Evolutionary conservation across 35 echinoderm and acorn worm species (phyloP).

Genomic region (Amphiura filiformis): DNA sequence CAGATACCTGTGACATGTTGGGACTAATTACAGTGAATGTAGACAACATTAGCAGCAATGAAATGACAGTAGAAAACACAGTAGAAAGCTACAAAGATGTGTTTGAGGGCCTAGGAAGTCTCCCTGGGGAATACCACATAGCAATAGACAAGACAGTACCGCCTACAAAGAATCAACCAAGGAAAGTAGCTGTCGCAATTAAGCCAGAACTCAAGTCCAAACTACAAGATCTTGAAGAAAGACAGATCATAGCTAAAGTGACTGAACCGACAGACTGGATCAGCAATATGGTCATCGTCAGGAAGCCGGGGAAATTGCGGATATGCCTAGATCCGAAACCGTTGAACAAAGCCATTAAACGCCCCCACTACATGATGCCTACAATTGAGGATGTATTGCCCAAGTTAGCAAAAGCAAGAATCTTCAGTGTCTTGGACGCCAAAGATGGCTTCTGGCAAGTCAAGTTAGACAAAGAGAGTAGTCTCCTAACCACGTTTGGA

Average conservation of each 20-base stretch:
- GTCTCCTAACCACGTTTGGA: conserved; percentile 66
- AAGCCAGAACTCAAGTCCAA: conserved; percentile 40
- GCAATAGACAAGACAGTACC: conserved; percentile 12
- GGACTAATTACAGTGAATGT: conserved; percentile 52
- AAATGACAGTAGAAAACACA: conserved; percentile 55
- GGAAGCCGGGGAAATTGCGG: conserved; percentile 49
- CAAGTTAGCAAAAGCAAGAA: conserved; percentile 36
- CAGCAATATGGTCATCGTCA: conserved; percentile 38
- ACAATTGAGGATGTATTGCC: conserved; percentile 36
- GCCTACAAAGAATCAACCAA: conserved; percentile 36
- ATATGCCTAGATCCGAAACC: conserved; percentile 49
- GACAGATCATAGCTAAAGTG: conserved; percentile 54
- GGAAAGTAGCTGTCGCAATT: conserved; percentile 29
- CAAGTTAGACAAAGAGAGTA: conserved; percentile 38
- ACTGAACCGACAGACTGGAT: conserved; percentile 51
- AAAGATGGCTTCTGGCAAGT: conserved; percentile 53
- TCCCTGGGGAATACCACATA: conserved; percentile 20
- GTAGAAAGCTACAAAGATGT: too few relatives aligned
- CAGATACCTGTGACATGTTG: conserved; percentile 56
- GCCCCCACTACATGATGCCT: conserved; percentile 39
- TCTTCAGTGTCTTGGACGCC: conserved; percentile 39
- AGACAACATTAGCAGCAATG: conserved; percentile 64
- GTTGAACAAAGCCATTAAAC: conserved; percentile 35
- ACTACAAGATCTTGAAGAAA: conserved; percentile 22
- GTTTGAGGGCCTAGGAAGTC: conserved; percentile 32